Conservation (phyloP, 2,888 invertebrate species). For the Diarsia dahlii region DNA sequence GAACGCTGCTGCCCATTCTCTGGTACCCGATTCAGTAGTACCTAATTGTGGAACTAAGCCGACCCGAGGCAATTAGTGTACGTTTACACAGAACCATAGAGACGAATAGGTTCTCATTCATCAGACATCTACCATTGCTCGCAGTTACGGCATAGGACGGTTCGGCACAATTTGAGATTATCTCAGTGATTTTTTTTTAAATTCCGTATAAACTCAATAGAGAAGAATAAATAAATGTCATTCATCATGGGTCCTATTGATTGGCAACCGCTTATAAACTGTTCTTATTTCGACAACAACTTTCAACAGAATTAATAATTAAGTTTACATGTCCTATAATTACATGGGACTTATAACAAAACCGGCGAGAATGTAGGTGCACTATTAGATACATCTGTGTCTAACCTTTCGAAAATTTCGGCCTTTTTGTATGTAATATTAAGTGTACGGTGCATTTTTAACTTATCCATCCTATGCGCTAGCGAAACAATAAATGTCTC, state of each 20-base stretch:
- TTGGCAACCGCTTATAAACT: not conserved
- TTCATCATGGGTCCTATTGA: not conserved
- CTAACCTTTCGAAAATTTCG: not conserved
- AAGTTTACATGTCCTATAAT: not conserved
- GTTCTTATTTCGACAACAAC: not conserved
- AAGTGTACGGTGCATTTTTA: too few relatives aligned
- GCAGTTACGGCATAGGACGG: not conserved
- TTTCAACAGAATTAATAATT: not conserved
- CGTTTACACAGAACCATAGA: not conserved
- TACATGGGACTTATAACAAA: too few relatives aligned
- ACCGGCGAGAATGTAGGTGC: too few relatives aligned
- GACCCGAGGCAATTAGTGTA: not conserved
- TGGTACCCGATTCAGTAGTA: not conserved
- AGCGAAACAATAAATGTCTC: not conserved
- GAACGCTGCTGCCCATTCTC: too few relatives aligned
- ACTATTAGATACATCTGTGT: not conserved
- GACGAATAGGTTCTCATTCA: not conserved
- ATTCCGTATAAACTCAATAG: not conserved
- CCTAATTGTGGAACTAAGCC: not conserved
- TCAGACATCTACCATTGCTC: not conserved
- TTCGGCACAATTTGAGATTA: not conserved
- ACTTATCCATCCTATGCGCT: not conserved
- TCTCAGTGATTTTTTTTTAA: not conserved
- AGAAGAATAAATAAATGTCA: not conserved
- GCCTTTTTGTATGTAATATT: too few relatives aligned